phyloP scores from a whole-genome alignment of 2,797 vertebrate species.

The Tadarida brasiliensis region DNA sequence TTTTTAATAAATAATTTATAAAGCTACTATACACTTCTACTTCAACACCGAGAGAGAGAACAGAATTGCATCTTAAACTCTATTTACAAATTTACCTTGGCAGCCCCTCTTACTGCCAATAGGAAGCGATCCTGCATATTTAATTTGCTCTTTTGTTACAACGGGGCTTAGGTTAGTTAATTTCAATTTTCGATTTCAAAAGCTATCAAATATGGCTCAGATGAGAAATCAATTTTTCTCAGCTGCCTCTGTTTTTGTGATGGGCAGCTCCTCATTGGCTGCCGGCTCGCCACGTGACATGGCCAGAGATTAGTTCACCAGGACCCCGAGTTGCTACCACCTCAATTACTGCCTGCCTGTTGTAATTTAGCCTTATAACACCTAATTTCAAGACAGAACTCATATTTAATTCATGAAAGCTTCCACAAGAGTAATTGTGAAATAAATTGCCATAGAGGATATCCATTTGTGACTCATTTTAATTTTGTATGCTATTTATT shows the following conservation, averaged over 20 bases:
- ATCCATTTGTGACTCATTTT: constrained; percentile 95
- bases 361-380: constrained; percentile 99
- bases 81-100: constrained; percentile 95
- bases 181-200: constrained; percentile 99
- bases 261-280: constrained; percentile 92
- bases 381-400: constrained; percentile 99
- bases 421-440: constrained; percentile 98
- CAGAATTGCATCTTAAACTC: constrained; percentile 91
- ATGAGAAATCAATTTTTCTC: constrained; percentile 99
- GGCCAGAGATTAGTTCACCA: constrained; percentile 98
- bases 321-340: constrained; percentile 96
- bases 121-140: constrained; percentile 95
- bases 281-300: constrained; percentile 92
- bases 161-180: constrained; percentile 99
- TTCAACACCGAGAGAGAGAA: constrained; percentile 81
- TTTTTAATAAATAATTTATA: constrained; percentile 89
- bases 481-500: constrained; percentile 93
- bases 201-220: constrained; percentile 99
- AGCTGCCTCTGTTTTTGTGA: constrained; percentile 98
- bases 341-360: constrained; percentile 99
- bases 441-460: constrained; percentile 98
- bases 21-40: constrained; percentile 84
- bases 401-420: constrained; percentile 99
- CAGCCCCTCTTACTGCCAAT: constrained; percentile 92
- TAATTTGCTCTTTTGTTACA: constrained; percentile 99